Conservation (phyloP, 2,113 vertebrate species). For the Chionomys nivalis region DNA sequence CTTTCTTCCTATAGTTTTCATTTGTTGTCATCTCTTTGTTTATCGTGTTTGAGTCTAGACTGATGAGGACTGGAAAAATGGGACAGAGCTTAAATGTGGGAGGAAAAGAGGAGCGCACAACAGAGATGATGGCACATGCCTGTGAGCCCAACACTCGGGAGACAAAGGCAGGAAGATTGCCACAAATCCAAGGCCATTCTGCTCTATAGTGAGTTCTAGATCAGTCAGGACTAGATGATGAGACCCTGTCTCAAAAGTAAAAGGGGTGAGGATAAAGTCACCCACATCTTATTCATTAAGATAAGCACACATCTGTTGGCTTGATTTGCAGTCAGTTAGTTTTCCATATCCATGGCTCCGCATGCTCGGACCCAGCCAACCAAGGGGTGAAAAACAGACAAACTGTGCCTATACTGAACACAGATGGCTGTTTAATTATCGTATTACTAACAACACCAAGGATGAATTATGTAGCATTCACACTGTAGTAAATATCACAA, state of each 20-base stretch:
- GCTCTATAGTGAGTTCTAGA: neutral
- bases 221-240: neutral
- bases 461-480: neutral
- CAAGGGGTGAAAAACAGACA: neutral
- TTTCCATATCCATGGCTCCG: neutral
- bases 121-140: too few species aligned
- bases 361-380: neutral
- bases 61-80: too few species aligned
- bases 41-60: too few species aligned
- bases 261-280: neutral
- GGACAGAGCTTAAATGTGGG: too few species aligned
- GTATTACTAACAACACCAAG: neutral
- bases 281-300: neutral
- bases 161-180: neutral
- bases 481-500: neutral
- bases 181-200: neutral
- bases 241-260: neutral
- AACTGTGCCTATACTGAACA: neutral
- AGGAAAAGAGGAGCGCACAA: too few species aligned
- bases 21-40: too few species aligned
- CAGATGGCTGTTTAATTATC: neutral
- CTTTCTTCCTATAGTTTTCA: too few species aligned
- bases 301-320: neutral
- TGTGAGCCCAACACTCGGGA: neutral
- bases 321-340: neutral